These are phyloP conservation scores for Sminthurides aquaticus DNA, from an alignment of 2,888 invertebrate species.

Conservation along the genomic window DNA sequence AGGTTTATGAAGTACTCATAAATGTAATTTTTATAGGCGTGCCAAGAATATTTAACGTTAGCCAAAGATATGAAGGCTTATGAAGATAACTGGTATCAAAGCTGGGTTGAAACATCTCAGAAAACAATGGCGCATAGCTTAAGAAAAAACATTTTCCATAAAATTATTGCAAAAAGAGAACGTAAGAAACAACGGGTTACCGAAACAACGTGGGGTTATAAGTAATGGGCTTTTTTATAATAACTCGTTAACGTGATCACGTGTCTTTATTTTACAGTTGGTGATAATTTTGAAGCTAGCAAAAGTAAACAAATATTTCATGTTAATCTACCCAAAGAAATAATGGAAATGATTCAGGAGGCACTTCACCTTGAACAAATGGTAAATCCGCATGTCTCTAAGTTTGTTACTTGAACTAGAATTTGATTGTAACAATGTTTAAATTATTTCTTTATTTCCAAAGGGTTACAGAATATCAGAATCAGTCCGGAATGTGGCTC, in stretches of 20 bases:
- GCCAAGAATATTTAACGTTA: conserved; percentile 67
- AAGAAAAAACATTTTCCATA: conserved; percentile 61
- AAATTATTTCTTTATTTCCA: no score
- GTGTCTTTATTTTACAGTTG: conserved; percentile 26
- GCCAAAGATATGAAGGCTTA: conserved; percentile 67
- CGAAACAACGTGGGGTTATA: not conserved
- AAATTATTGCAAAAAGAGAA: conserved; percentile 47
- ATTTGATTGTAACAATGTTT: not conserved
- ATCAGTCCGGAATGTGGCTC: conserved; percentile 49
- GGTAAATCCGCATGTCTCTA: no score
- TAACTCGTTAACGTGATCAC: not conserved
- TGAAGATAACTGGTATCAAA: conserved; percentile 63
- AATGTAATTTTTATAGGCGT: conserved; percentile 51
- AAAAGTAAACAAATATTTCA: conserved; percentile 43
- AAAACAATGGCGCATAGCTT: conserved; percentile 60
- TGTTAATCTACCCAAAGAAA: conserved; percentile 48
- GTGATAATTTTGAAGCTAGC: conserved; percentile 23
- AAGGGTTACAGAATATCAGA: conserved; percentile 46
- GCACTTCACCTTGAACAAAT: conserved; percentile 49
- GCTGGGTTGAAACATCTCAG: conserved; percentile 62
- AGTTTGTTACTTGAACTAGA: not conserved
- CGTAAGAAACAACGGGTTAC: no score
- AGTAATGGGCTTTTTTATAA: not conserved
- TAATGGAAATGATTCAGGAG: conserved; percentile 49
- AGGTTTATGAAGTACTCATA: not conserved